A percentile compares a stretch with the other conserved stretches of the same genome.
Evolutionary conservation across 1,140 invertebrate genomes (phyloP).

Genomic region (Leptinotarsa defecta): DNA sequence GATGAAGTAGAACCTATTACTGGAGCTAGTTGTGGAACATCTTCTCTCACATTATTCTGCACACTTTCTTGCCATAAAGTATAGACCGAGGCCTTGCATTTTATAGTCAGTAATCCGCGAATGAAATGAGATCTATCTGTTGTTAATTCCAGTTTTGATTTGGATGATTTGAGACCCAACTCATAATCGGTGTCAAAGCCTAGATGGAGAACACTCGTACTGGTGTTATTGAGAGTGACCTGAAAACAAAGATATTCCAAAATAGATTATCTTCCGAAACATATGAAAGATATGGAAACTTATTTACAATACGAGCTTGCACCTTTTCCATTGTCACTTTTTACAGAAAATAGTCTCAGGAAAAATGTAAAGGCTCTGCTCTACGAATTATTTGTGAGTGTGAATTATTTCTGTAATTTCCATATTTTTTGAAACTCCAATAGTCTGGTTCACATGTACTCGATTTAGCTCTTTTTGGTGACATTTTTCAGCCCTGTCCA

Average conservation of each 20-base stretch:
- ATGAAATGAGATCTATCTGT: constrained; percentile 47
- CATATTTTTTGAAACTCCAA: no score
- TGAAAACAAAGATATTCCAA: not conserved
- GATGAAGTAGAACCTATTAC: constrained; percentile 51
- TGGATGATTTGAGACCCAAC: constrained; percentile 34
- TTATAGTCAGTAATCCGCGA: constrained; percentile 45
- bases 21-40: constrained; percentile 48
- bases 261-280: not conserved
- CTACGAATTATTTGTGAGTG: no score
- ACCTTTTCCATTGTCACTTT: no score
- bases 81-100: constrained; percentile 48
- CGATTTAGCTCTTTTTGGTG: no score
- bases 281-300: no score
- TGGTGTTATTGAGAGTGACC: not conserved
- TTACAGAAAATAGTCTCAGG: no score
- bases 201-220: not conserved
- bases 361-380: no score
- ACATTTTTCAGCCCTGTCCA: no score
- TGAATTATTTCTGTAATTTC: no score
- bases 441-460: no score
- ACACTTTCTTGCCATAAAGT: constrained; percentile 43
- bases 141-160: constrained; percentile 47
- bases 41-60: constrained; percentile 47
- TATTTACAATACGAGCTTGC: no score
- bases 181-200: not conserved